Percentiles rank a stretch among this genome's conserved stretches.
These are phyloP conservation scores for Phycodurus eques DNA, from an alignment of 2,113 vertebrate genomes.

Conservation along the genomic window DNA sequence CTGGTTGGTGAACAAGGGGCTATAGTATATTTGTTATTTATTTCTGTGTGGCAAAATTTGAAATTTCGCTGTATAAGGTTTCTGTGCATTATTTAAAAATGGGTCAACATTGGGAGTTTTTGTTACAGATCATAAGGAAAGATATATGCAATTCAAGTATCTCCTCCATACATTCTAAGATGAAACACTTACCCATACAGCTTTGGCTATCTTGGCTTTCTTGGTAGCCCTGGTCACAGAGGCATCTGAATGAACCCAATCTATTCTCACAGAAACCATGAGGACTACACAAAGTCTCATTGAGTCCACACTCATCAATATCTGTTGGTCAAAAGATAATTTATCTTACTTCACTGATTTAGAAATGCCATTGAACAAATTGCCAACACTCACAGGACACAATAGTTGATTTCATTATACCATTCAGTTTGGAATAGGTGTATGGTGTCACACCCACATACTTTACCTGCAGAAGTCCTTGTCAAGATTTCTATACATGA, in stretches of 20 bases:
- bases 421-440: background rate
- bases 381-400: background rate
- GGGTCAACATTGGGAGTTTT: background rate
- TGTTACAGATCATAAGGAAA: background rate
- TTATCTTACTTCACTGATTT: background rate
- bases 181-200: conserved; percentile 84
- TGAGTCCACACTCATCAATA: conserved; percentile 86
- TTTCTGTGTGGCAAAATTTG: background rate
- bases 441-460: background rate
- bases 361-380: background rate
- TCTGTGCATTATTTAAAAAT: background rate
- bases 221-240: conserved; percentile 92
- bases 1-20: too few relatives aligned
- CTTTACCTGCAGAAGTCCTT: background rate
- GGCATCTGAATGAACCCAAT: conserved; percentile 86
- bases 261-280: conserved; percentile 92
- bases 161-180: background rate
- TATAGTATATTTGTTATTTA: too few relatives aligned
- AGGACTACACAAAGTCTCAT: conserved; percentile 81
- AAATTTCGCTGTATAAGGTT: background rate
- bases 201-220: conserved; percentile 79
- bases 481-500: too few relatives aligned
- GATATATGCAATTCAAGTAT: background rate
- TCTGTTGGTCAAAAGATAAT: conserved; percentile 71
- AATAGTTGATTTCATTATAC: background rate